Base-by-base conservation (phyloP, 2,888 invertebrate genomes). In the Frankliniella intonsa region DNA sequence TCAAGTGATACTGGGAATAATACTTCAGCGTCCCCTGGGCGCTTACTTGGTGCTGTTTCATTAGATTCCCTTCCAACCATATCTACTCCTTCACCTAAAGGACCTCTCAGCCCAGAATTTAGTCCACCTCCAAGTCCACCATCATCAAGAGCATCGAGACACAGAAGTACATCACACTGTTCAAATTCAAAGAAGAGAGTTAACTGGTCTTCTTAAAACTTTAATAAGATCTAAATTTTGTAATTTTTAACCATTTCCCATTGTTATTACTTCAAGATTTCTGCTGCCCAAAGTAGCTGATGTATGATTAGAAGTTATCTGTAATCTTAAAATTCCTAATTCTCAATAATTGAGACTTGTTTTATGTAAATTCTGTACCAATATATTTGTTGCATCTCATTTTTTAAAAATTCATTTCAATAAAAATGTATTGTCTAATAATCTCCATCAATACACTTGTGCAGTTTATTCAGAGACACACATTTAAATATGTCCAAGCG, bases 131-230 rank as follows among this genome's bases (percentile, higher is more conserved):
- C 69, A 25, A 76, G 69, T 25, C 69, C 69, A 76, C 69, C 69
- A 25, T 76, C 69, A 76, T 76, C 69, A 0, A 22, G 69, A 25
- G 8, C 69, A 76, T 76, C 69, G 0, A 76, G 69, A 76, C 69
- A 76, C 8, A n/a, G 69, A 76, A 76, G 25, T 22, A 76, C 22
- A n/a, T 76, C 69, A 25, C 25, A 25, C 5, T 76, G 25, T 25
- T 76, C 69, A 76, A 62, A n/a, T 14, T 62, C n/a, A n/a, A 62
- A 62, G n/a, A 62, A 62, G 62, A 62, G 62, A 62, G 62, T 62
- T 0, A 62, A 62, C n/a, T 62, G 62, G 62, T 62, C 62, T 12
- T 55, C 14, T 55, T 55, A 17, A 55, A 55, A 3, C 17, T 55
- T 55, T 55, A 5, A 3, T 3, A 55, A 17, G 1, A 2, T 55